Percentiles rank a stretch among this genome's conserved stretches.
Evolutionary conservation across 2,888 invertebrate genomes (phyloP).

Genomic region (Epinotia ramella): DNA sequence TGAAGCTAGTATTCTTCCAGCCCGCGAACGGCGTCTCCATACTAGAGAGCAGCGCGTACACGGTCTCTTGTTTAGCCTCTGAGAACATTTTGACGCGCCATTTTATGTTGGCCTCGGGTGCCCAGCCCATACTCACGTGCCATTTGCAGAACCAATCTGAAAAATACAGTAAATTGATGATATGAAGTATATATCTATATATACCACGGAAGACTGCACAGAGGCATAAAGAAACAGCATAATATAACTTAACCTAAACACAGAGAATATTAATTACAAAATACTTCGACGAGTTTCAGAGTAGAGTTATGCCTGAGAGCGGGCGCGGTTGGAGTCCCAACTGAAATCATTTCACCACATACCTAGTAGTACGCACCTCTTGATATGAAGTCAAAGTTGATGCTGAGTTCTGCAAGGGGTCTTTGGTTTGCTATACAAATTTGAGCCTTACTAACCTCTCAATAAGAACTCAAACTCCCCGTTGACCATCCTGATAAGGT

Average conservation of each 20-base stretch:
- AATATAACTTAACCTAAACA: not conserved
- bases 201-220: too few relatives aligned
- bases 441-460: conserved; percentile 66
- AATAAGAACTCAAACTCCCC: conserved; percentile 87
- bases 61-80: conserved; percentile 78
- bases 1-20: conserved; percentile 85
- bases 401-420: too few relatives aligned
- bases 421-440: not conserved
- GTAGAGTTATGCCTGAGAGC: not conserved
- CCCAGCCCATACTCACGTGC: conserved; percentile 89
- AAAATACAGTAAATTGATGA: not conserved
- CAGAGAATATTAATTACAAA: too few relatives aligned
- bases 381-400: not conserved
- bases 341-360: not conserved
- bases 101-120: conserved; percentile 86
- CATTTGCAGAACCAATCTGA: conserved; percentile 83
- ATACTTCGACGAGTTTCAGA: too few relatives aligned
- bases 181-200: not conserved
- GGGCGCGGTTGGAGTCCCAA: not conserved
- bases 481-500: conserved; percentile 90
- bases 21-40: conserved; percentile 85
- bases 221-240: too few relatives aligned
- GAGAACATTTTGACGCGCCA: conserved; percentile 87
- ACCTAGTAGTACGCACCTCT: not conserved
- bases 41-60: conserved; percentile 79